Evolutionary conservation across 2,888 invertebrate genomes (phyloP).

Genomic region (Metallyticus violacea): DNA sequence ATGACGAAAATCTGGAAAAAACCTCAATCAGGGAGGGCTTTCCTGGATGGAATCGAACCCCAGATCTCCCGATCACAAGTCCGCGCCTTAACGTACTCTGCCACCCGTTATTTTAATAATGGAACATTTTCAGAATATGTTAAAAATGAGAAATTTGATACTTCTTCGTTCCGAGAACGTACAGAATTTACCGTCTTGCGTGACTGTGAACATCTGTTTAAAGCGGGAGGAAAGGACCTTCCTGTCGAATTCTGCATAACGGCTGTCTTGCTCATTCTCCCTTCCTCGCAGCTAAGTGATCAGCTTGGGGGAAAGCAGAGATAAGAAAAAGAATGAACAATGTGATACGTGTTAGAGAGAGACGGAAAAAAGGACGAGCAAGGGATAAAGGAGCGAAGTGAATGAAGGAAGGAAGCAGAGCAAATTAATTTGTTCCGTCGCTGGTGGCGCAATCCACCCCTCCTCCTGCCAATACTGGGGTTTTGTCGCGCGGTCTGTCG

Average conservation of each 20-base stretch:
- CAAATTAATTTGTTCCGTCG: slow-evolving; percentile 14
- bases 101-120: too few species aligned
- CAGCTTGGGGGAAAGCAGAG: not conserved
- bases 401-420: not conserved
- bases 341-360: not conserved
- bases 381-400: not conserved
- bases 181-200: too few species aligned
- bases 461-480: not conserved
- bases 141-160: too few species aligned
- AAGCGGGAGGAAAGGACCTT: not conserved
- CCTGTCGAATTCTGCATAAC: not conserved
- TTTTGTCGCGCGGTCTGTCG: not conserved
- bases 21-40: too few species aligned
- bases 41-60: too few species aligned
- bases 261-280: not conserved
- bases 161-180: too few species aligned
- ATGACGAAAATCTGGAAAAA: too few species aligned
- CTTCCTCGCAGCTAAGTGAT: not conserved
- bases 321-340: not conserved
- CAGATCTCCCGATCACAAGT: too few species aligned
- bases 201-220: not conserved
- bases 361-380: not conserved
- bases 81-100: too few species aligned
- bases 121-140: too few species aligned
- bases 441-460: not conserved